Base-by-base conservation (phyloP, 2,113 vertebrate species). In the Colossoma macropomum region DNA sequence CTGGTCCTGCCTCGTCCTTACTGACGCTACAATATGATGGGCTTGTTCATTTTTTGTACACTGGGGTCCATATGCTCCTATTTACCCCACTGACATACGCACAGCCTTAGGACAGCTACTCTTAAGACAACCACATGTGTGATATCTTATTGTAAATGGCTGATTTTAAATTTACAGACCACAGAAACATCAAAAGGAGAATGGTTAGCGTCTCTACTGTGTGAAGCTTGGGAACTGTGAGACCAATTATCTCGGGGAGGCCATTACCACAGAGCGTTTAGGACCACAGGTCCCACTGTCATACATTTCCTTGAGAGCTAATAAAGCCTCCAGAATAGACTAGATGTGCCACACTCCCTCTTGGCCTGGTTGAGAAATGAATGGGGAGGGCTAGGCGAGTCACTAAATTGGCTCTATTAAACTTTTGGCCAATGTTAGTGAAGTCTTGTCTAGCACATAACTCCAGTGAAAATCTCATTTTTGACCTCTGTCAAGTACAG, bases 181-280 rank as follows among this genome's bases (percentile, higher is more conserved):
- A 23, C n/a, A 66, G 73, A 63, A 45, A 59, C 25, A 13, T 59
- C 30, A 76, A n/a, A 60, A 32, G 25, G 30, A 41, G 32, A 41
- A n/a, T 3, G 9, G 3, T 27, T 62, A 13, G 25, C 2, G 11
- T 23, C 7, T 10, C 62, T n/a, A 28, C 60, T 68, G 16, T 8
- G 60, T 68, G 62, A 32, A 75, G 74, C 80, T 81, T n/a, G 52
- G 70, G 27, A 45, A n/a, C 41, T 71, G 12, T 25, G 68, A 71
- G 80, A 75, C 71, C 66, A 66, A 75, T 82, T 82, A 82, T 75
- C 32, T 68, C n/a, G 38, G 23, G 28, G 27, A 75, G 62, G 54
- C 60, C 56, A 48, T 75, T 75, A 66, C 62, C 45, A 56, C 45
- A 54, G 45, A 32, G 32, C 71, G 50, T 63, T 81, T 65, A 65